Evolutionary conservation across 30 jellyfish, hydroid and myxozoan genomes (phyloP), one percentile per base, ranked within the genome.

Genomic region (Clytia hemisphaerica): DNA sequence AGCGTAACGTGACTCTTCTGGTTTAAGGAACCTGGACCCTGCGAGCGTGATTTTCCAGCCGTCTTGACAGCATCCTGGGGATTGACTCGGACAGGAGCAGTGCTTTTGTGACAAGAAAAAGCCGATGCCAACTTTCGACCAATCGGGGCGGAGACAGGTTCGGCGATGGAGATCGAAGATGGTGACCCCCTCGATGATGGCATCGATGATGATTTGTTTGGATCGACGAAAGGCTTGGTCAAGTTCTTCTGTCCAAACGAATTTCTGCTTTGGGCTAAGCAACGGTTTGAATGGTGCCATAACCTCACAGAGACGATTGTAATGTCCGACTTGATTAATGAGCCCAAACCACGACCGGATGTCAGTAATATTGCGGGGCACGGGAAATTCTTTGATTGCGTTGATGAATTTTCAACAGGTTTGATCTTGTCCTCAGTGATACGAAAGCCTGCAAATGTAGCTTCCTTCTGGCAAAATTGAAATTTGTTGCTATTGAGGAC

Each of bases 241-340:
- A n/a, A n/a, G n/a, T n/a, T n/a, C n/a, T n/a, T n/a, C n/a, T n/a
- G n/a, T n/a, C n/a, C n/a, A n/a, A n/a, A n/a, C n/a, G 66, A 51
- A 51, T 51, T 51, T 16, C 14, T n/a, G 0, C 66, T 51, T 51
- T 14, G 66, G 66, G 28, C 66, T 51, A 24, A 51, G 0, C 31
- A 51, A 22, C 24, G 66, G 66, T 51, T 51, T 51, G 66, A 51
- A 51, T 14, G 66, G 31, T 14, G 66, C 66, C 66, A 51, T 51
- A 14, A 22, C 66, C 30, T 10, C 15, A 0, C 66, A 51, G 31
- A 51, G 66, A 14, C 10, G 16, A 14, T 51, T 51, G 28, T 14
- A 51, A 31, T 51, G 18, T 31, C 66, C 66, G 14, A 42, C 53
- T 42, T 16, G 53, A 16, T 40, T n/a, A 19, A 42, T 19, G 0